Evolutionary conservation across 1,140 invertebrate species (phyloP).

Genomic region (Dysdera silvatica): DNA sequence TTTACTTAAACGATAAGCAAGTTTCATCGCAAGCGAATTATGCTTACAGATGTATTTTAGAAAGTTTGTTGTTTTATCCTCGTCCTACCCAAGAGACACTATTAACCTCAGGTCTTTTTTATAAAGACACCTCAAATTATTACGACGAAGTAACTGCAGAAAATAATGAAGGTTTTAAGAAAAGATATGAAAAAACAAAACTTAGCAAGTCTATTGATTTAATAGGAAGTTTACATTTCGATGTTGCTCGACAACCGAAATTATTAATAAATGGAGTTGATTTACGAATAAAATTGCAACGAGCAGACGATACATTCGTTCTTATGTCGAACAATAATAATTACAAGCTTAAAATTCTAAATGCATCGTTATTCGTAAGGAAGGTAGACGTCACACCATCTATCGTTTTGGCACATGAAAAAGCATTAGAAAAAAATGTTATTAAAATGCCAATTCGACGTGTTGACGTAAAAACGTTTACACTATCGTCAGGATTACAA

Average conservation of each 20-base stretch:
- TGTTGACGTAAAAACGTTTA: neutral
- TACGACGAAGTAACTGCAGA: neutral
- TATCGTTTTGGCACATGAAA: conserved; percentile 8
- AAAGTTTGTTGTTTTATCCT: conserved; percentile 1
- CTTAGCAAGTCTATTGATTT: neutral
- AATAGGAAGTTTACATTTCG: neutral
- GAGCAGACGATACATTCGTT: neutral
- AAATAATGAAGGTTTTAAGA: neutral
- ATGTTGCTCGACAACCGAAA: conserved; percentile 5
- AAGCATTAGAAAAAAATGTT: conserved; percentile 1
- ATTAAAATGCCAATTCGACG: conserved; percentile 7
- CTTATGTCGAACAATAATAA: neutral
- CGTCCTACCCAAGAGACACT: conserved; percentile 1
- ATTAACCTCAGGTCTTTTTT: neutral
- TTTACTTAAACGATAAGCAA: conserved; percentile 6
- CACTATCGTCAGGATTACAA: neutral
- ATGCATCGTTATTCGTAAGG: neutral
- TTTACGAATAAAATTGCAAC: conserved; percentile 2
- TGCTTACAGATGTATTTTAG: neutral
- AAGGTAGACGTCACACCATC: conserved; percentile 9
- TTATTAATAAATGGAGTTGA: neutral
- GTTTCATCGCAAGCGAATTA: neutral
- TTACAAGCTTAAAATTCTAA: neutral
- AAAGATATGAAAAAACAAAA: neutral
- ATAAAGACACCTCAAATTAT: neutral